Evolutionary conservation across 2,888 invertebrate species (phyloP), one percentile per base, ranked within the genome.

Genomic region (Julus scanicus): DNA sequence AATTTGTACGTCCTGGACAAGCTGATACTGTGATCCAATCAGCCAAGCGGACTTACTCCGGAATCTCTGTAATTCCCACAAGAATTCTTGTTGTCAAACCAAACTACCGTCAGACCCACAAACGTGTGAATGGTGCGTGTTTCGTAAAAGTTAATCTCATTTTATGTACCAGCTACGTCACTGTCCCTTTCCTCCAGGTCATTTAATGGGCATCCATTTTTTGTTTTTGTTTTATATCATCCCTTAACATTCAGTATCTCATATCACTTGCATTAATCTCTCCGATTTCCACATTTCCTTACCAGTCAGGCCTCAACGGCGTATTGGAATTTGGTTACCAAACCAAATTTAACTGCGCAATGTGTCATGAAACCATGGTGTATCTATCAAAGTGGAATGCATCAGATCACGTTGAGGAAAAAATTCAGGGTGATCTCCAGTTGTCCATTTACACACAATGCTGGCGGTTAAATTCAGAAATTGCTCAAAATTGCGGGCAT

Each of bases 91-190:
- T 71, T 71, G 20, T 29, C 71, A 20, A 71, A 4, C 9, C 29
- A 71, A n/a, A 29, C 29, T 71, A 9, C 29, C 9, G 29, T 29
- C 71, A 20, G 37, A 13, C 37, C 15, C 37, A 39, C 20, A 15
- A 13, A 13, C 37, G 37, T 80, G 80, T 80, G 37, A 80, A 80
- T 39, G 37, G 37, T 80, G 29, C 29, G 37, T 80, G 44, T 80
- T 80, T 37, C 37, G 80, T 37, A 80, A 53, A 53, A 37, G 37
- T 80, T 80, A 37, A 80, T 37, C 37, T 29, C 13, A 37, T 80
- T 80, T 80, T 80, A 80, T 80, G 37, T 80, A 80, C 80, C 80
- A 37, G 80, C 80, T 80, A 80, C 37, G 37, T 80, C 80, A 80
- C 37, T 39, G 37, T 39, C 80, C 80, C 80, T 80, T 71, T 37